Evolutionary conservation across 2,888 invertebrate genomes (phyloP).

Genomic region (Trissonchulus sp.): DNA sequence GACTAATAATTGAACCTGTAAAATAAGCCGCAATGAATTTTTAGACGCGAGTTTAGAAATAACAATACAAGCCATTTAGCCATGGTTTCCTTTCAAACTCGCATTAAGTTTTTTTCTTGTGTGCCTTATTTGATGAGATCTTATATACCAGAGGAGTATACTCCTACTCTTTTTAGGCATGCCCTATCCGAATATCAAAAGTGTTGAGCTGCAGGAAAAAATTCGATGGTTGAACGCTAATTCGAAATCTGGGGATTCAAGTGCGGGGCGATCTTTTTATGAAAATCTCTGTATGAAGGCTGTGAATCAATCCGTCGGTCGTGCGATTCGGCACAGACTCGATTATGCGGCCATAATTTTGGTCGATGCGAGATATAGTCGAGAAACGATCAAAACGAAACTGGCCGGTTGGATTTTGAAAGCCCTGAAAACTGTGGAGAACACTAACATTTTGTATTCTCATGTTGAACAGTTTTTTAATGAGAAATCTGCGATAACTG

Average conservation of each 20-base stretch:
- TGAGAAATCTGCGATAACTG: too few relatives aligned
- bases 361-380: conserved; percentile 74
- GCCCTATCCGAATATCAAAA: conserved; percentile 86
- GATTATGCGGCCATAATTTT: conserved; percentile 87
- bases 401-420: not conserved
- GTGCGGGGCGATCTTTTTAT: conserved; percentile 61
- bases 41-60: too few relatives aligned
- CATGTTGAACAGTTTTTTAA: too few relatives aligned
- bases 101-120: too few relatives aligned
- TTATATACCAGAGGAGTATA: too few relatives aligned
- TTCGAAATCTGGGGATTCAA: not conserved
- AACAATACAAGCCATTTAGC: too few relatives aligned
- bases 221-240: conserved; percentile 73
- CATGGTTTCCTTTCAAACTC: too few relatives aligned
- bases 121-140: too few relatives aligned
- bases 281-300: conserved; percentile 94
- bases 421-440: too few relatives aligned
- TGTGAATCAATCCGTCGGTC: conserved; percentile 86
- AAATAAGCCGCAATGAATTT: too few relatives aligned
- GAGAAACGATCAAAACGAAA: not conserved
- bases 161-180: conserved; percentile 68
- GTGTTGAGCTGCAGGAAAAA: conserved; percentile 82
- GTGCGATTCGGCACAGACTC: conserved; percentile 82
- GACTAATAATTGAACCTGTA: too few relatives aligned
- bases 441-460: too few relatives aligned